These are phyloP conservation scores for Melanotaenia trifasciata DNA, from an alignment of 2,797 vertebrate genomes.

Conservation along the genomic window DNA sequence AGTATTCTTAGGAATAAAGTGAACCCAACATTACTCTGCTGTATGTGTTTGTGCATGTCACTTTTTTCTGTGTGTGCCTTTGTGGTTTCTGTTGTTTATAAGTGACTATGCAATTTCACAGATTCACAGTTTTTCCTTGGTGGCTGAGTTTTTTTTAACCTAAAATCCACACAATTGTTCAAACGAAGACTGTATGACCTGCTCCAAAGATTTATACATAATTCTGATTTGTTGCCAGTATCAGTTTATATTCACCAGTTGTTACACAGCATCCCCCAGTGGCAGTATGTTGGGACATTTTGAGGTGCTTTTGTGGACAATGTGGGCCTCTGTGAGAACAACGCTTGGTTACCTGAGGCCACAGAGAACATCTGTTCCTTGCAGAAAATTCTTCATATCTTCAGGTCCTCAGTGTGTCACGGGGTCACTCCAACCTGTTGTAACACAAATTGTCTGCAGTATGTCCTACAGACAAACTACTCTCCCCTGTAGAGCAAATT, in stretches of 20 bases:
- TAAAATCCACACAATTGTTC: not conserved
- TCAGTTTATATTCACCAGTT: not conserved
- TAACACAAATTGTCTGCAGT: slow-evolving; percentile 64
- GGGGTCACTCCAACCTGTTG: slow-evolving; percentile 66
- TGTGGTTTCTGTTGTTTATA: not conserved
- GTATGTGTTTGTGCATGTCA: not conserved
- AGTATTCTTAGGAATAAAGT: not conserved
- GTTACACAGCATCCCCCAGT: not conserved
- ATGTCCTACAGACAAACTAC: slow-evolving; percentile 26
- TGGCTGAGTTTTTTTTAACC: not conserved
- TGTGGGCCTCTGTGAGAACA: slow-evolving; percentile 27
- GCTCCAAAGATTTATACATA: not conserved
- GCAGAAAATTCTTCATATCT: slow-evolving; percentile 63
- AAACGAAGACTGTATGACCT: not conserved
- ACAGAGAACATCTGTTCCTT: slow-evolving; percentile 77
- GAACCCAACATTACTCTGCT: not conserved
- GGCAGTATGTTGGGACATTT: not conserved
- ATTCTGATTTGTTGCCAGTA: not conserved
- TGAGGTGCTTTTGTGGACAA: not conserved
- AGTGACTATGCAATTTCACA: not conserved
- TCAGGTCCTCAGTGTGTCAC: slow-evolving; percentile 52
- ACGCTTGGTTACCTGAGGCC: slow-evolving; percentile 41
- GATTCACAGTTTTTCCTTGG: not conserved
- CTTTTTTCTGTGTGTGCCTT: not conserved
- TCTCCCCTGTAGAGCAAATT: slow-evolving; percentile 5